Base-by-base conservation (phyloP, 2,888 invertebrate genomes). In the Gerris lacustris region DNA sequence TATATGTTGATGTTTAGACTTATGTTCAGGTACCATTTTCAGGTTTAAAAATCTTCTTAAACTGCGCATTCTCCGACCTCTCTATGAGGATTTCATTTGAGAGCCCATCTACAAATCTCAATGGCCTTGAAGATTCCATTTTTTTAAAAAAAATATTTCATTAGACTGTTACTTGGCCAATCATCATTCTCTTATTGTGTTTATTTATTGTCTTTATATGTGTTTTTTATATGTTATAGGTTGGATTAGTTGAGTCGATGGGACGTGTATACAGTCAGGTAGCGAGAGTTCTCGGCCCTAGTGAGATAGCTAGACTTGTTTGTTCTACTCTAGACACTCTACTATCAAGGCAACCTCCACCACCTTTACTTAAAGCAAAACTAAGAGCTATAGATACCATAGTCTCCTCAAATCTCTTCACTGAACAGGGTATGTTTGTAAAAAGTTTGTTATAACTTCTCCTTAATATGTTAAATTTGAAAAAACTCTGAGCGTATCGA, bases 211-310 rank as follows among this genome's bases (percentile, higher is more conserved):
- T 4, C 31, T 2, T 55, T 55, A 9, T 55, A 55, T 55, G 5
- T 11, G n/a, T 55, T 5, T 55, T 55, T 9, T 55, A 2, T 11
- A 11, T 55, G 15, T 55, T 55, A 15, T 82, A 92, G 88, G 89
- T 92, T 75, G 90, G 92, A 0, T 80, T 96, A 62, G 83, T 96
- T 75, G 85, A 88, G 71, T 91, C 93, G 6, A 88, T 94, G 77
- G 89, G 92, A 45, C 88, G 90, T 45, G 92, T 93, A 0, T 90
- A 92, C 77, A 90, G 90, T 74, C 92, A 94, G 77, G 85, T 96
- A 2, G 86, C 81, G 45, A 77, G 80, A 72, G 81, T 84, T 0
- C 78, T 92, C 5, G 88, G 91, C 0, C 85, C 89, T 0, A 84
- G 87, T 7, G 94, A 95, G 77, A 84, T 91, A 6, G 90, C 92